These are phyloP conservation scores for Bombylius major DNA, from an alignment of 2,888 invertebrate genomes.

Conservation along the genomic window DNA sequence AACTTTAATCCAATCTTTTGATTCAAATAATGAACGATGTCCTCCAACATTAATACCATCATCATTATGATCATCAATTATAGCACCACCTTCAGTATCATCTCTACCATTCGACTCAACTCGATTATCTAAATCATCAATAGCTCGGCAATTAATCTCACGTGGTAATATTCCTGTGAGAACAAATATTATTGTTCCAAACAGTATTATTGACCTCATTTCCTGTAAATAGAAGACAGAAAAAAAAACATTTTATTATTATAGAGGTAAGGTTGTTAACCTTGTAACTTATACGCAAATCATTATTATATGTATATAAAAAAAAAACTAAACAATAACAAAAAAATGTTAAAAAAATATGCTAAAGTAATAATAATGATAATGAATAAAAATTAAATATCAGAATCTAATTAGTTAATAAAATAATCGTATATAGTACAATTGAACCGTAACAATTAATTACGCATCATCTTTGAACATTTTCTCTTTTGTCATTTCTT, in stretches of 20 bases:
- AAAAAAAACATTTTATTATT: neutral
- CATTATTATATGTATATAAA: neutral
- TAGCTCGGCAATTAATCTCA: constrained; percentile 27
- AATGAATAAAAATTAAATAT: too few species aligned
- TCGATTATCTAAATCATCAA: constrained; percentile 26
- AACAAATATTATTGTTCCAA: constrained; percentile 24
- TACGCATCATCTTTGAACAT: too few species aligned
- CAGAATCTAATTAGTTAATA: too few species aligned
- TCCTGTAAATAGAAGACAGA: constrained; percentile 26
- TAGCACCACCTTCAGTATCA: too few species aligned
- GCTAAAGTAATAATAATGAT: too few species aligned
- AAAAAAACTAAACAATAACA: too few species aligned
- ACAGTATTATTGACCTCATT: constrained; percentile 33
- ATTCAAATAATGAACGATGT: constrained; percentile 5
- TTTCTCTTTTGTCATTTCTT: too few species aligned
- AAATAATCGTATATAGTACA: too few species aligned
- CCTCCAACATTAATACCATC: constrained; percentile 4
- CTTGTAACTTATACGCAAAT: neutral
- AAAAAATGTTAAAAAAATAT: too few species aligned
- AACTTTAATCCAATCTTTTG: constrained; percentile 42
- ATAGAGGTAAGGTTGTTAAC: neutral
- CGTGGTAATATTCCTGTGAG: constrained; percentile 26
- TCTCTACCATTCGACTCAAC: constrained; percentile 20
- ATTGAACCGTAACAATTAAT: too few species aligned
- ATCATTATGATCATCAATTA: neutral